Conservation (phyloP, 2,797 vertebrate species). For the Acestrorhynchus altus region DNA sequence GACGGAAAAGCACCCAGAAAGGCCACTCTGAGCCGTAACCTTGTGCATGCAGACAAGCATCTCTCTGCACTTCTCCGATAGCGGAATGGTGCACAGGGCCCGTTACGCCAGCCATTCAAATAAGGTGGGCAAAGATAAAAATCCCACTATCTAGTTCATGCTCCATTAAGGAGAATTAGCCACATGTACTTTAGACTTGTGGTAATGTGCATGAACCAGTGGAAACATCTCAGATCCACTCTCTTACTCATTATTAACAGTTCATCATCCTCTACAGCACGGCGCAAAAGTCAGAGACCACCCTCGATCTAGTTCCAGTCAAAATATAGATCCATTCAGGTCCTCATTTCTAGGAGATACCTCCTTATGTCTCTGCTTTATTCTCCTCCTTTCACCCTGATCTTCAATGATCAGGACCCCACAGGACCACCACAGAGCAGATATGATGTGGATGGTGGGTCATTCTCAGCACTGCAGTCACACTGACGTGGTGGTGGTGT, state of each 20-base stretch:
- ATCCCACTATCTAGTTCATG: slow-evolving; percentile 21
- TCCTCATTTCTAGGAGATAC: too few relatives aligned
- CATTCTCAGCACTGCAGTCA: too few relatives aligned
- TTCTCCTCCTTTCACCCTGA: too few relatives aligned
- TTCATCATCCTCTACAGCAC: background rate
- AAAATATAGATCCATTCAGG: too few relatives aligned
- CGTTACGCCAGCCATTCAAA: slow-evolving; percentile 2
- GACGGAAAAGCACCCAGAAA: slow-evolving; percentile 67
- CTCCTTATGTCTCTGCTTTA: too few relatives aligned
- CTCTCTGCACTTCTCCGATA: slow-evolving; percentile 54
- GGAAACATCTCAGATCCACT: background rate
- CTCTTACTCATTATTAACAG: background rate
- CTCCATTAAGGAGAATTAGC: slow-evolving; percentile 58
- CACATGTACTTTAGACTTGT: slow-evolving; percentile 35
- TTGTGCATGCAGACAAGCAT: slow-evolving; percentile 55
- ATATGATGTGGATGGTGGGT: too few relatives aligned
- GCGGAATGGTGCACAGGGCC: slow-evolving; percentile 16
- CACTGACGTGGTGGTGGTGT: too few relatives aligned
- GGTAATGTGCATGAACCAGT: background rate
- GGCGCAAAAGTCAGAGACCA: too few relatives aligned
- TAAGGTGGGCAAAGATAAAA: slow-evolving; percentile 36
- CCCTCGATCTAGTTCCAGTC: too few relatives aligned
- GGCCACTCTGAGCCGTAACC: slow-evolving; percentile 70
- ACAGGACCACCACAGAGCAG: too few relatives aligned
- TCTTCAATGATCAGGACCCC: too few relatives aligned